Evolutionary conservation across 2,797 vertebrate genomes (phyloP).

Genomic region (Rhadinocentrus ornatus): DNA sequence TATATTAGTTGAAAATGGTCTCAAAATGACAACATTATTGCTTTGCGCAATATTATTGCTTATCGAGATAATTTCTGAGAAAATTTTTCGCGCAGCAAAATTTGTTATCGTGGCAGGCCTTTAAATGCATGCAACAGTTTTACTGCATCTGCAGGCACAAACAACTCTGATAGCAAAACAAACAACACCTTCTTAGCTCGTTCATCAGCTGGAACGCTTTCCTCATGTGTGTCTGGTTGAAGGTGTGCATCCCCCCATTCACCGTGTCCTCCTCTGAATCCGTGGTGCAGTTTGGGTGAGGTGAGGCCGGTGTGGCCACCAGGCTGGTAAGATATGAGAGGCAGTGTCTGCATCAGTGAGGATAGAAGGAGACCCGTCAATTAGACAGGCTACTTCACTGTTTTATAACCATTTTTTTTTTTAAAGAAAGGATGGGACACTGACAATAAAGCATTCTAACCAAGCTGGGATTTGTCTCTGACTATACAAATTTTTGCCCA

Average conservation of each 20-base stretch:
- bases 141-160: neutral
- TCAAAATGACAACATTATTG: too few relatives aligned
- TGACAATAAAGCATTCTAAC: neutral
- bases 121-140: too few relatives aligned
- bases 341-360: conserved; percentile 41
- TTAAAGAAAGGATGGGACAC: neutral
- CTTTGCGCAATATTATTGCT: too few relatives aligned
- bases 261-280: conserved; percentile 86
- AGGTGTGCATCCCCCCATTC: conserved; percentile 85
- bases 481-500: neutral
- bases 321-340: conserved; percentile 65
- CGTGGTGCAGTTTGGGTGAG: conserved; percentile 70
- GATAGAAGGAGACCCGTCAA: conserved; percentile 12
- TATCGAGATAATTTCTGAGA: too few relatives aligned
- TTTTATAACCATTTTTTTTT: too few relatives aligned
- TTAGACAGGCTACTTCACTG: neutral
- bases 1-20: too few relatives aligned
- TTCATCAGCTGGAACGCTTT: conserved; percentile 98
- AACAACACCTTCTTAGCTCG: conserved; percentile 93
- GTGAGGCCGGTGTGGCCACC: conserved; percentile 81
- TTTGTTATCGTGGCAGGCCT: too few relatives aligned
- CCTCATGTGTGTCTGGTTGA: conserved; percentile 92
- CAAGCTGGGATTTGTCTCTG: neutral
- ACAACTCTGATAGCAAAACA: neutral
- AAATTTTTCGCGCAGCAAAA: too few relatives aligned